Base-by-base conservation (phyloP, 1,140 invertebrate genomes). In the Pogonomyrmex californicus region DNA sequence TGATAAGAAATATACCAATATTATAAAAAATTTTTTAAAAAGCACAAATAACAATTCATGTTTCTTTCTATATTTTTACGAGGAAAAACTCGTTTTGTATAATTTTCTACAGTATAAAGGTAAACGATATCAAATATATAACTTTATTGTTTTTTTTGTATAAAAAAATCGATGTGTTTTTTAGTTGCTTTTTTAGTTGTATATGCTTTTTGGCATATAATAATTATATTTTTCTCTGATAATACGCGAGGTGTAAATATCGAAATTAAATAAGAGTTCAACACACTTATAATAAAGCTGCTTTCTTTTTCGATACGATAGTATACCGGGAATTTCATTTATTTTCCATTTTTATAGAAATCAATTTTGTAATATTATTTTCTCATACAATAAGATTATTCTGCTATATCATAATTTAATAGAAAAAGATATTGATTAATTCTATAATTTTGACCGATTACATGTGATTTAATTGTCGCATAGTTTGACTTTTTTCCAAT, bases 321-420 rank as follows among this genome's bases (percentile, higher is more conserved):
- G 6, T 41, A 7, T 23, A 6, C 5, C 10, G 58, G 23, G 9
- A 77, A 49, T 49, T 63, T 1, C 49, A 56, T 56, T 81, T 70
- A 38, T 1, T 17, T 44, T 56, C 12, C 17, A 33, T 47, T 44
- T 68, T 1, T 33, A 23, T 6, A 9, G 14, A 41, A 23, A 30
- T 78, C 1, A 17, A 41, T 4, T 62, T 2, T 58, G 14, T 36
- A 14, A 68, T 30, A 47, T 30, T 9, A 1, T 30, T 33, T 51
- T 30, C 14, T 17, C 17, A 23, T 23, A 23, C 23, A 17, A 9
- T 12, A 1, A 33, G 12, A 7, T 44, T 58, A 60, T 58, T 58
- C 14, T 58, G 41, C 49, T n/a, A 56, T 71, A 36, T 33, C 4
- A 38, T 66, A 79, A 79, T 4, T 71, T 73, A 12, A 81, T 81